phyloP scores from a whole-genome alignment of 2,113 vertebrate species.

The Micromys minutus region DNA sequence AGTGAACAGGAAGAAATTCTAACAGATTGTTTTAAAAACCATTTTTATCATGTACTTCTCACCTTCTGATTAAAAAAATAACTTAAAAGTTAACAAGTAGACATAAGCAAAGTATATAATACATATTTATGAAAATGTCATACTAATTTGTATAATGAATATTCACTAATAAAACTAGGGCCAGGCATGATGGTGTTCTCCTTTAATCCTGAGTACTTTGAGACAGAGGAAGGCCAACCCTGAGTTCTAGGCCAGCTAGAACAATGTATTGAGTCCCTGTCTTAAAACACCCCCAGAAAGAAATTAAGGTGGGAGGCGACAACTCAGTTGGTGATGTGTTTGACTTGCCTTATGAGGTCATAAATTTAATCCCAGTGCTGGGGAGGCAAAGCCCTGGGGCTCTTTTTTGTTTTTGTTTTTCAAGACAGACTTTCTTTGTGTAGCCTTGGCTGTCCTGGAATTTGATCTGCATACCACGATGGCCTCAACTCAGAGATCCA shows the following conservation, averaged over 20 bases:
- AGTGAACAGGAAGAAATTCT: not conserved
- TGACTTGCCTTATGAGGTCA: not conserved
- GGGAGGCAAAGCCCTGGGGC: too few relatives aligned
- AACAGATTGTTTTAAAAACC: slow-evolving; percentile 38
- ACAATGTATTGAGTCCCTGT: not conserved
- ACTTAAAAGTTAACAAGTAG: slow-evolving; percentile 10
- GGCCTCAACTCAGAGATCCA: too few relatives aligned
- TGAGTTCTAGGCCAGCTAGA: not conserved
- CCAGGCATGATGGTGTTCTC: not conserved
- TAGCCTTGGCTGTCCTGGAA: too few relatives aligned
- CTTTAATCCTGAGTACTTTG: not conserved
- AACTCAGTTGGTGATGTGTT: not conserved
- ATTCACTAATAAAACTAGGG: not conserved
- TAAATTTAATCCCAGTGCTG: too few relatives aligned
- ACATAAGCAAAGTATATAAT: not conserved
- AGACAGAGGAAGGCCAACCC: not conserved
- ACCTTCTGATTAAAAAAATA: slow-evolving; percentile 24
- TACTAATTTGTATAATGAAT: not conserved
- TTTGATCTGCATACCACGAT: too few relatives aligned
- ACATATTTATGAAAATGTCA: not conserved
- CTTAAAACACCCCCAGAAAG: not conserved
- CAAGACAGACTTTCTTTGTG: too few relatives aligned
- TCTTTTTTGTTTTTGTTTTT: not conserved
- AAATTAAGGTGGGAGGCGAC: not conserved
- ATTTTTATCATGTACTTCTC: slow-evolving; percentile 1